Evolutionary conservation across 23 tunicate species (phyloP), one percentile per base, ranked within the genome.

Genomic region (Trididemnum nubilum): DNA sequence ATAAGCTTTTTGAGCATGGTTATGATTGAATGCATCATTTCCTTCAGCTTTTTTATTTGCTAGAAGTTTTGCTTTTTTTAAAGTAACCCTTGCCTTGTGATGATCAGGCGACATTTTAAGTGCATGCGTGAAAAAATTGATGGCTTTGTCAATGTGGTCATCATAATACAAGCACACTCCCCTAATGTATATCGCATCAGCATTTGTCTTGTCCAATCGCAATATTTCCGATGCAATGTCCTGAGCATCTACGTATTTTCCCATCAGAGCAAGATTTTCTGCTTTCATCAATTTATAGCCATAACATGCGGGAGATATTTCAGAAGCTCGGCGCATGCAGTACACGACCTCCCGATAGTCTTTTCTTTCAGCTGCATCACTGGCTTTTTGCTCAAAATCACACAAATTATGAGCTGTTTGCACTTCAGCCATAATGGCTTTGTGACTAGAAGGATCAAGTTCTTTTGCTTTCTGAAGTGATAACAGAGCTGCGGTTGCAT

Each of bases 81-180:
- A 38, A 57, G 83, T 91, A n/a, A 86, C 51, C 51, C 97, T 91
- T 36, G 97, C 97, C 31, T 91, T 81, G 32, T 33, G 51, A 29
- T 86, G 87, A 32, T 91, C 97, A 0, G 97, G 97, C 0, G 97
- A 91, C 76, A 91, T 33, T 37, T 82, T 91, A 12, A 91, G 64
- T 1, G 97, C 87, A 31, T 91, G 97, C 0, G 80, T 82, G 76
- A 91, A 91, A 35, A 85, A 91, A 58, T 60, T 81, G 74, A 91
- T 89, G 57, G 97, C 97, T 91, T 85, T 91, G 1, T 91, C 97
- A 29, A 91, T 91, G 84, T 81, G 87, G 84, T 91, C 97, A 59
- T 91, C 97, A 60, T 85, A 91, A 32, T 91, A 91, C 29, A 91
- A 70, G 73, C 97, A 91, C n/a, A 91, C 65, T 35, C 87, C 97